A percentile compares a stretch with the other conserved stretches of the same genome.
Evolutionary conservation across 2,888 invertebrate species (phyloP).

Genomic region (Apamea epomidion): DNA sequence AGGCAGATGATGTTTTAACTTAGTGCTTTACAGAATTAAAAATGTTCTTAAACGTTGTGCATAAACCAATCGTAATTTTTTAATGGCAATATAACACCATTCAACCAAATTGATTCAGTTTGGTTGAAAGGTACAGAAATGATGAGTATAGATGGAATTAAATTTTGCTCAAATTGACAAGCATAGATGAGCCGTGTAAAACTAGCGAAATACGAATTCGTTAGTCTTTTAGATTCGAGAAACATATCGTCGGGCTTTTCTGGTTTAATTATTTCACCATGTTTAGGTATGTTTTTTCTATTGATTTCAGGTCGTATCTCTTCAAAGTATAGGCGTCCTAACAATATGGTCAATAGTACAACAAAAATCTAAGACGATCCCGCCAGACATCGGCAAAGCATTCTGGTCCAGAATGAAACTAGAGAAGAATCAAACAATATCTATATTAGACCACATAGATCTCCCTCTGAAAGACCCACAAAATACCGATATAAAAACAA

Average conservation of each 20-base stretch:
- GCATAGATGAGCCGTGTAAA: background rate
- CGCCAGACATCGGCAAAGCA: conserved; percentile 81
- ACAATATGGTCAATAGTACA: conserved; percentile 84
- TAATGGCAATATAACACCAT: background rate
- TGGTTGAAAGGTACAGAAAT: background rate
- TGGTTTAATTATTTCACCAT: background rate
- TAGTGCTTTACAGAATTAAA: too few species aligned
- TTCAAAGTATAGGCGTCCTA: conserved; percentile 82
- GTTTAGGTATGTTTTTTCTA: conserved; percentile 7
- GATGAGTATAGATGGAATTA: background rate
- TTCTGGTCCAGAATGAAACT: conserved; percentile 84
- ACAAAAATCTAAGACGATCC: conserved; percentile 74
- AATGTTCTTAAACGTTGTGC: background rate
- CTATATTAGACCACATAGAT: conserved; percentile 76
- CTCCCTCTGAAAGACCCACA: conserved; percentile 56
- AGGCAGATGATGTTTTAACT: too few species aligned
- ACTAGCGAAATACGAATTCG: background rate
- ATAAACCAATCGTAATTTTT: background rate
- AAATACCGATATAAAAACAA: conserved; percentile 40
- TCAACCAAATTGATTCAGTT: background rate
- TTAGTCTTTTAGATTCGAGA: background rate
- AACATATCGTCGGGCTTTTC: background rate
- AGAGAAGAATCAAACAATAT: conserved; percentile 79
- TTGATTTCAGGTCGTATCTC: conserved; percentile 77
- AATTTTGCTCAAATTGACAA: background rate